A percentile compares a stretch with the other conserved stretches of the same genome.
Evolutionary conservation across 2,888 invertebrate genomes (phyloP).

Genomic region (Metopia argyrocephala): DNA sequence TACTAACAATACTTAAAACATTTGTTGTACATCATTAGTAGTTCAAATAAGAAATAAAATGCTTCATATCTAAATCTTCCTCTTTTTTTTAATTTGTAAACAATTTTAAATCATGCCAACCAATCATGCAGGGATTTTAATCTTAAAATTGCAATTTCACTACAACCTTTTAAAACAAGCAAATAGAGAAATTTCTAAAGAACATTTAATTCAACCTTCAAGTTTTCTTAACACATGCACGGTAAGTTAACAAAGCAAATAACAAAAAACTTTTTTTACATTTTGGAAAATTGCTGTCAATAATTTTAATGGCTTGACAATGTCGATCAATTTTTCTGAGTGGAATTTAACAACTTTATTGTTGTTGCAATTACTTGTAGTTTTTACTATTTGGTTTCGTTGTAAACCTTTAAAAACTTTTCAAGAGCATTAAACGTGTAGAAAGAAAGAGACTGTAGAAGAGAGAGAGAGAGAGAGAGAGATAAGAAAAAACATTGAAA

Average conservation of each 20-base stretch:
- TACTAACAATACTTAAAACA: no score
- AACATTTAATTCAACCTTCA: background rate
- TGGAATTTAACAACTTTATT: constrained; percentile 39
- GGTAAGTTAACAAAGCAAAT: constrained; percentile 23
- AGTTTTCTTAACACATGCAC: background rate
- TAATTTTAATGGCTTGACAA: constrained; percentile 17
- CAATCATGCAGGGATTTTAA: no score
- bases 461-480: background rate
- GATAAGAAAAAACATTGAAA: background rate
- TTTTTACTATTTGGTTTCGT: background rate
- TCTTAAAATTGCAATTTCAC: no score
- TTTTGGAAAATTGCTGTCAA: constrained; percentile 6
- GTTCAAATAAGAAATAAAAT: no score
- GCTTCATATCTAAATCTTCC: no score
- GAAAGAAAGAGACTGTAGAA: background rate
- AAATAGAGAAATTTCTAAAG: background rate
- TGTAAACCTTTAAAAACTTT: background rate
- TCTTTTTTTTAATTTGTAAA: no score
- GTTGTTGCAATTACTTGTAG: constrained; percentile 9
- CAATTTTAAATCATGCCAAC: no score
- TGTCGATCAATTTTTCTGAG: constrained; percentile 35
- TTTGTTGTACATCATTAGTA: no score
- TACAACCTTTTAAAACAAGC: no score
- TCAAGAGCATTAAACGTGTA: background rate
- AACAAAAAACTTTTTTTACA: background rate